These are phyloP conservation scores for Helostoma temminkii DNA, from an alignment of 2,797 vertebrate species.

Conservation along the genomic window DNA sequence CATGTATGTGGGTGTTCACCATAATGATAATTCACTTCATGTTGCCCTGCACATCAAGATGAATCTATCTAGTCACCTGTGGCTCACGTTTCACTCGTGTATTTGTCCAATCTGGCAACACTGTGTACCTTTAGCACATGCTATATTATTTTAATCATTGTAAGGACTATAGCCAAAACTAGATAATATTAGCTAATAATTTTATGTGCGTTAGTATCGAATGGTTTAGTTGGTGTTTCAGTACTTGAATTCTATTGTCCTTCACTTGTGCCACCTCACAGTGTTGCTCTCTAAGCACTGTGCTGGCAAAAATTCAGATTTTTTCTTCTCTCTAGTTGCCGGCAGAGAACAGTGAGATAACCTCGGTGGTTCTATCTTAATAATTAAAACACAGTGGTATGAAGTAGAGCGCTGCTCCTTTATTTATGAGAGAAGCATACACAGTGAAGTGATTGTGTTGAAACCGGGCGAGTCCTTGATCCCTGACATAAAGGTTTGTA, in stretches of 20 bases:
- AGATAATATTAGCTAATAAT: neutral
- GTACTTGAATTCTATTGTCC: conserved; percentile 61
- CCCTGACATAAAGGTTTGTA: conserved; percentile 82
- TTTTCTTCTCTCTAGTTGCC: conserved; percentile 57
- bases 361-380: conserved; percentile 78
- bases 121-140: neutral
- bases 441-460: conserved; percentile 81
- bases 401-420: conserved; percentile 78
- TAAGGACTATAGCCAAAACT: neutral
- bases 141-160: neutral
- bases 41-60: conserved; percentile 66
- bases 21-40: conserved; percentile 79
- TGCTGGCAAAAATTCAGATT: conserved; percentile 74
- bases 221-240: conserved; percentile 13
- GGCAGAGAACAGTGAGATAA: conserved; percentile 79
- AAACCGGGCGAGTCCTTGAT: conserved; percentile 83
- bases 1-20: conserved; percentile 71
- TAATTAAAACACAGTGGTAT: conserved; percentile 83
- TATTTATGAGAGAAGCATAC: conserved; percentile 80
- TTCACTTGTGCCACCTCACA: conserved; percentile 66
- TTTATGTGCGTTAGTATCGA: neutral
- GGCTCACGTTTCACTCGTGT: conserved; percentile 49
- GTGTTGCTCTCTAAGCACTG: conserved; percentile 69
- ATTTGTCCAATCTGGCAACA: conserved; percentile 34
- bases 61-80: conserved; percentile 74